These are phyloP conservation scores for Adela reaumurella DNA, from an alignment of 2,888 invertebrate species.

Conservation along the genomic window DNA sequence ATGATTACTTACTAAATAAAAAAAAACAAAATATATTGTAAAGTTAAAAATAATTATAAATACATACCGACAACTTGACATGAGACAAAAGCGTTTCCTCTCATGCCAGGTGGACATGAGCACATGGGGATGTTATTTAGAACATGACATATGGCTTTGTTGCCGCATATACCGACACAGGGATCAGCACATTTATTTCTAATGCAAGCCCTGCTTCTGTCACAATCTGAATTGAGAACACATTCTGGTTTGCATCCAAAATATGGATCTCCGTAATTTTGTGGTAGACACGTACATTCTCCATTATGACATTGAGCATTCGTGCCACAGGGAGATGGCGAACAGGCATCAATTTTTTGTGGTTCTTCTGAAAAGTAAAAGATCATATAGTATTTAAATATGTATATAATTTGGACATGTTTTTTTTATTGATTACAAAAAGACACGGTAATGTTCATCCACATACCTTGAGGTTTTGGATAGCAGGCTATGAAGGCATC, in stretches of 20 bases:
- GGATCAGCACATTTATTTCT: constrained; percentile 72
- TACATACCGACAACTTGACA: constrained; percentile 44
- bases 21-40: neutral
- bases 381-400: constrained; percentile 2
- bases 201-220: constrained; percentile 65
- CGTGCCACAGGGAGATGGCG: constrained; percentile 68
- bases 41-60: neutral
- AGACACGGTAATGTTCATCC: neutral
- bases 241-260: constrained; percentile 76
- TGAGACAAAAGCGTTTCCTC: constrained; percentile 61
- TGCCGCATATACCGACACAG: constrained; percentile 68
- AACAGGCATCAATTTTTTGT: constrained; percentile 53
- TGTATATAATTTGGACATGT: constrained; percentile 3
- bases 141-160: constrained; percentile 54
- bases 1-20: neutral
- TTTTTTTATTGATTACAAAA: constrained; percentile 3
- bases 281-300: constrained; percentile 66
- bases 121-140: constrained; percentile 67
- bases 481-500: constrained; percentile 65
- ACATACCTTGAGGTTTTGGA: constrained; percentile 24
- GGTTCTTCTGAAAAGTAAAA: constrained; percentile 26
- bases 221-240: constrained; percentile 70
- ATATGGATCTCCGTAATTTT: constrained; percentile 73
- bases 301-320: constrained; percentile 63
- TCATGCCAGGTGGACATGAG: constrained; percentile 61